phyloP scores from a whole-genome alignment of 2,888 invertebrate species.

The Tryphoninae sp. region DNA sequence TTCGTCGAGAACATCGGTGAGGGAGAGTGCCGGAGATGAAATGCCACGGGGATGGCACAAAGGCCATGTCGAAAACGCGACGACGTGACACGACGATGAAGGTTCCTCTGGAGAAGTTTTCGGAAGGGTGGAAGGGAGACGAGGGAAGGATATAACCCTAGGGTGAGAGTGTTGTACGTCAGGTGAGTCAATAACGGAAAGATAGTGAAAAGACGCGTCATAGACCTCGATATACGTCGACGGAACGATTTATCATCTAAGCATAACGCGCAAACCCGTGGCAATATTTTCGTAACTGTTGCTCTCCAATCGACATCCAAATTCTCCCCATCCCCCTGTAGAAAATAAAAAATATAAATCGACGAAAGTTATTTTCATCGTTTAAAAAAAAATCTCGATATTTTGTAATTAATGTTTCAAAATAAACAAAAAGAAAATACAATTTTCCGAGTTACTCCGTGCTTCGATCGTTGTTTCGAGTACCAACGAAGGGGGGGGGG shows the following conservation, averaged over 20 bases:
- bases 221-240: constrained; percentile 32
- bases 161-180: constrained; percentile 10
- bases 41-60: constrained; percentile 33
- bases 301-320: too few species aligned
- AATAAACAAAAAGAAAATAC: too few species aligned
- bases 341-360: too few species aligned
- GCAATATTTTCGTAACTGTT: too few species aligned
- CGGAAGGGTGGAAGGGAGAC: too few species aligned
- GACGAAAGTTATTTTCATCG: too few species aligned
- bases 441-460: too few species aligned
- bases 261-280: background rate
- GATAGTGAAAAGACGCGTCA: background rate
- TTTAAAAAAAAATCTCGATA: too few species aligned
- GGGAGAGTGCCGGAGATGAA: constrained; percentile 7
- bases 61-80: constrained; percentile 39
- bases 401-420: too few species aligned
- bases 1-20: constrained; percentile 39
- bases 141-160: constrained; percentile 2
- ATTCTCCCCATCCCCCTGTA: too few species aligned
- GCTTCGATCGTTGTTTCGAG: too few species aligned
- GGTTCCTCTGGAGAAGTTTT: constrained; percentile 47
- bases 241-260: background rate
- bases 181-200: constrained; percentile 3
- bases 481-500: background rate
- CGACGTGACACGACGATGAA: constrained; percentile 40